Conservation (phyloP, 2,797 vertebrate species). For the Tolypeutes matacus region DNA sequence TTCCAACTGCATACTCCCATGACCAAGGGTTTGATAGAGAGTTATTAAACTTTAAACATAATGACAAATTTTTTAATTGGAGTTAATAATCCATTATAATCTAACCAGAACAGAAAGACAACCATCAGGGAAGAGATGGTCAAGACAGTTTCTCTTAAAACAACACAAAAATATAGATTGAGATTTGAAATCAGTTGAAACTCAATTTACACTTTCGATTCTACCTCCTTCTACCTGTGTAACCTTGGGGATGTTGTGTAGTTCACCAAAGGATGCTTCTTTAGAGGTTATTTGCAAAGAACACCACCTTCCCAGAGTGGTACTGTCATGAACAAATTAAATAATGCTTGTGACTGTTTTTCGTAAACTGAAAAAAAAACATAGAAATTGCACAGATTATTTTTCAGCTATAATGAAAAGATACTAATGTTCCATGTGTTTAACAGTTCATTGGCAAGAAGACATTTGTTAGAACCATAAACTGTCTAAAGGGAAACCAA, state of each 20-base stretch:
- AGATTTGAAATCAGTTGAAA: neutral
- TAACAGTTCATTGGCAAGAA: neutral
- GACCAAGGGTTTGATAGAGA: neutral
- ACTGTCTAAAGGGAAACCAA: neutral
- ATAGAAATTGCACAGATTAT: neutral
- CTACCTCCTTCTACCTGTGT: neutral
- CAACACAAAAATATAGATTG: neutral
- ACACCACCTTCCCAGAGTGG: neutral
- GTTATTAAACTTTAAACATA: constrained; percentile 11
- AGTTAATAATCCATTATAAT: neutral
- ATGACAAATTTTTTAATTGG: neutral
- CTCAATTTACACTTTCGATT: neutral
- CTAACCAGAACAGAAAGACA: neutral
- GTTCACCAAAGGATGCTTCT: neutral
- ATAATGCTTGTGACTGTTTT: neutral
- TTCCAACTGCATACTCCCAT: neutral
- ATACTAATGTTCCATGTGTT: neutral
- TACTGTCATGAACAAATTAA: neutral
- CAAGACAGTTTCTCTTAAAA: constrained; percentile 28
- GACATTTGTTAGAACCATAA: neutral
- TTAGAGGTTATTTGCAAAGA: neutral
- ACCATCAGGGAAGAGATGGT: neutral
- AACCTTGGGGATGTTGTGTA: neutral
- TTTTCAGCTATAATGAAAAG: neutral
- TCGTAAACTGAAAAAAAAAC: neutral